These are phyloP conservation scores for Myotis planiceps DNA, from an alignment of 2,797 vertebrate species.

Conservation along the genomic window DNA sequence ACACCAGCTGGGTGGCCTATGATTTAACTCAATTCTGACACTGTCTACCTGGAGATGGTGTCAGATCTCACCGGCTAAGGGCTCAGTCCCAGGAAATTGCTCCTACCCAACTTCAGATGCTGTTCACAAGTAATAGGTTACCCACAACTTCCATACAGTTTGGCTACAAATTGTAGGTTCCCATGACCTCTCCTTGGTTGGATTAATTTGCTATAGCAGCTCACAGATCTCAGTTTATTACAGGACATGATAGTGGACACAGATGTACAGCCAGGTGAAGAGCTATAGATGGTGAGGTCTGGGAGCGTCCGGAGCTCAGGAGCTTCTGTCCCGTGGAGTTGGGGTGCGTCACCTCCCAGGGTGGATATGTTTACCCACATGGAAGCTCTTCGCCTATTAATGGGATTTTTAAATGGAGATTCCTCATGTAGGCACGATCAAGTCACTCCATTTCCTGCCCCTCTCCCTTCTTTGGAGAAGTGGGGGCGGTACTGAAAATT, in stretches of 20 bases:
- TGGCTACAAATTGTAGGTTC: not conserved
- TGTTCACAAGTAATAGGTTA: not conserved
- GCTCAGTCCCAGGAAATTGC: not conserved
- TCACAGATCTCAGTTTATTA: not conserved
- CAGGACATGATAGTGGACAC: not conserved
- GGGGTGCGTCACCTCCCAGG: not conserved
- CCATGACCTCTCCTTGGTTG: not conserved
- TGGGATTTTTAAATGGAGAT: not conserved
- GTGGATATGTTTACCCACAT: not conserved
- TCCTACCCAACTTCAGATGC: not conserved
- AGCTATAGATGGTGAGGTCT: not conserved
- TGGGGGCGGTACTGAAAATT: not conserved
- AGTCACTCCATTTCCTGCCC: not conserved
- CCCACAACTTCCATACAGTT: not conserved
- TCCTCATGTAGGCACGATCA: not conserved
- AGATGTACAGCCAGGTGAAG: not conserved
- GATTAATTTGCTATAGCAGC: not conserved
- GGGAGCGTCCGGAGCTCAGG: not conserved
- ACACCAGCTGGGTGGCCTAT: not conserved
- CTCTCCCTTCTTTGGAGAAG: not conserved
- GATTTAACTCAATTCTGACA: not conserved
- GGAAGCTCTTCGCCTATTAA: not conserved
- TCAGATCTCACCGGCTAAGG: not conserved
- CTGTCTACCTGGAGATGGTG: not conserved
- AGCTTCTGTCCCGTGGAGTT: not conserved